Conservation (phyloP, 2,113 vertebrate genomes). For the Thalassarche chlororhynchos region DNA sequence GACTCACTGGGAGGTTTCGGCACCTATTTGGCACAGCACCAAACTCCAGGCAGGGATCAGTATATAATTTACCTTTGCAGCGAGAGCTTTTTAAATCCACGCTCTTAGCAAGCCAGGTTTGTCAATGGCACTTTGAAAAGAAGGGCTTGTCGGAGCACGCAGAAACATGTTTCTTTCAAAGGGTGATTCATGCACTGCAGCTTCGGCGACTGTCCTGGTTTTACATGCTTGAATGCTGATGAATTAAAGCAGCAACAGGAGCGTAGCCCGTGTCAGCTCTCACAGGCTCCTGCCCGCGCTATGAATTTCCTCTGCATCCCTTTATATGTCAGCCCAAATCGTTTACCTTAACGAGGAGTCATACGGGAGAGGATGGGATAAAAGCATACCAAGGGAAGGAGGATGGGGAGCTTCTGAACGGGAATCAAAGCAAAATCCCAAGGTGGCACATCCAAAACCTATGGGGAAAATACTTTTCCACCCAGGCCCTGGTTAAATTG, state of each 20-base stretch:
- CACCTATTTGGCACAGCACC: slow-evolving; percentile 53
- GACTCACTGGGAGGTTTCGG: slow-evolving; percentile 65
- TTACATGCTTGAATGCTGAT: slow-evolving; percentile 16
- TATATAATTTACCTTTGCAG: slow-evolving; percentile 55
- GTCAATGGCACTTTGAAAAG: slow-evolving; percentile 43
- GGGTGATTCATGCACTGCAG: not conserved
- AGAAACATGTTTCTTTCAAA: slow-evolving; percentile 34
- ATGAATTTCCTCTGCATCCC: not conserved
- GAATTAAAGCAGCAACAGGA: slow-evolving; percentile 22
- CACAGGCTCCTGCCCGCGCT: not conserved
- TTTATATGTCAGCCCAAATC: not conserved
- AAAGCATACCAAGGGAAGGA: not conserved
- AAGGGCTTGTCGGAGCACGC: slow-evolving; percentile 54
- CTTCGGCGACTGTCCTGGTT: slow-evolving; percentile 21
- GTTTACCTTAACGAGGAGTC: not conserved
- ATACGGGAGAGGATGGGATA: not conserved
- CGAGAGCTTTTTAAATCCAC: slow-evolving; percentile 18
- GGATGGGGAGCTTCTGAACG: not conserved
- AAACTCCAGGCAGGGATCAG: slow-evolving; percentile 58
- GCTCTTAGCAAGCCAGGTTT: not conserved
- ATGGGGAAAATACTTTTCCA: not conserved
- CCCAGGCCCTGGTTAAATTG: not conserved
- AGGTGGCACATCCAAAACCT: not conserved
- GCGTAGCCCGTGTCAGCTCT: not conserved
- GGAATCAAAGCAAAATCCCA: slow-evolving; percentile 15